Percentiles rank a stretch among this genome's conserved stretches.
Conservation (phyloP, 2,113 vertebrate species). For the Tringa solitaria region DNA sequence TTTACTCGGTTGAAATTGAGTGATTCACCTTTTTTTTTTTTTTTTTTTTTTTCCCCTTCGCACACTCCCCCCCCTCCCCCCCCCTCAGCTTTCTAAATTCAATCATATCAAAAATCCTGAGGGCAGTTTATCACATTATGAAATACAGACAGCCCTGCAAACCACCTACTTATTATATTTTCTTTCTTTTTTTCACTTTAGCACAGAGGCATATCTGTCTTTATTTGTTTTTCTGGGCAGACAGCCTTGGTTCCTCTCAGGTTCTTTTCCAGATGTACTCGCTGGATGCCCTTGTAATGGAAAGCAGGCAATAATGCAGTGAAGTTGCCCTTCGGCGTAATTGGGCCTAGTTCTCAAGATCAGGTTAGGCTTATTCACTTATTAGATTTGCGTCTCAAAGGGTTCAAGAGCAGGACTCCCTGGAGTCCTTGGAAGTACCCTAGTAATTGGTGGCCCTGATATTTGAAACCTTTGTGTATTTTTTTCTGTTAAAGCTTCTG, state of each 20-base stretch:
- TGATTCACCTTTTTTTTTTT: conserved; percentile 19
- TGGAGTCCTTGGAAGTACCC: conserved; percentile 75
- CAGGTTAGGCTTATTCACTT: conserved; percentile 82
- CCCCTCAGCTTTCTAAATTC: conserved; percentile 68
- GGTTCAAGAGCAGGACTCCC: conserved; percentile 78
- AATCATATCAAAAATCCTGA: conserved; percentile 77
- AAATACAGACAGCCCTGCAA: conserved; percentile 81
- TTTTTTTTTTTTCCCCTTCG: no score
- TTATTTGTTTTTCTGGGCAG: conserved; percentile 84
- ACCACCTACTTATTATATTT: conserved; percentile 83
- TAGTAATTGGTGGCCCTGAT: conserved; percentile 82
- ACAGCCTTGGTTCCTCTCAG: conserved; percentile 79
- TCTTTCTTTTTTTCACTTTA: conserved; percentile 72
- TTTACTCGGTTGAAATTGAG: conserved; percentile 56
- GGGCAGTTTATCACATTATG: conserved; percentile 83
- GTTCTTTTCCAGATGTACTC: conserved; percentile 79
- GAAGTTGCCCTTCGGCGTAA: conserved; percentile 78
- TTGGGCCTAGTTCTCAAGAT: conserved; percentile 80
- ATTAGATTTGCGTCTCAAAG: conserved; percentile 81
- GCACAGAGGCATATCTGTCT: conserved; percentile 78
- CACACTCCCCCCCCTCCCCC: not conserved
- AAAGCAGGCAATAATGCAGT: conserved; percentile 81
- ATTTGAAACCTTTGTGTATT: conserved; percentile 81
- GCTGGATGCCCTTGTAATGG: conserved; percentile 81
- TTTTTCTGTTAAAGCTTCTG: conserved; percentile 76